Evolutionary conservation across 1,140 invertebrate genomes (phyloP).

Genomic region (Eupristina koningsbergeri): DNA sequence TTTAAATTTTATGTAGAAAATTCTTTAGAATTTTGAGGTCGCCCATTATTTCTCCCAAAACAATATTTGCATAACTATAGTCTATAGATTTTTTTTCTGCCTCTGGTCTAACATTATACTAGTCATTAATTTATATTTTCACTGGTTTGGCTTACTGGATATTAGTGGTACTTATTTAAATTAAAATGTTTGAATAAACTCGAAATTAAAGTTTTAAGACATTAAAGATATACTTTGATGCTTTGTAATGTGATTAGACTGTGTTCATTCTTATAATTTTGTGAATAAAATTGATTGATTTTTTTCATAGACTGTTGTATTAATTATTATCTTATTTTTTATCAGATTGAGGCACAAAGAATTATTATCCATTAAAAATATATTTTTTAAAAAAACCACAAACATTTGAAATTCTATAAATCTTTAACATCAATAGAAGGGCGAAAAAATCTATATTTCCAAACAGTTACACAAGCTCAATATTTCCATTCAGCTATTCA

Average conservation of each 20-base stretch:
- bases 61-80: slow-evolving; percentile 15
- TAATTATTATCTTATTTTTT: no score
- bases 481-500: slow-evolving; percentile 1
- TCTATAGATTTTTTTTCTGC: not conserved
- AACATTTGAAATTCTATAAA: not conserved
- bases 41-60: not conserved
- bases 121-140: not conserved
- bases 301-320: not conserved
- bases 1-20: slow-evolving; percentile 34
- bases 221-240: not conserved
- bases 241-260: not conserved
- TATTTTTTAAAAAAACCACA: not conserved
- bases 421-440: not conserved
- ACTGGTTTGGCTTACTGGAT: not conserved
- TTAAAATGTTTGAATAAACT: not conserved
- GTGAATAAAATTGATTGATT: not conserved
- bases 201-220: not conserved
- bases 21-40: not conserved
- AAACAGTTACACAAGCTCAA: not conserved
- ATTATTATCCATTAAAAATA: not conserved
- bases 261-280: not conserved
- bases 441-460: not conserved
- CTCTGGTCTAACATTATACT: not conserved
- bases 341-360: not conserved
- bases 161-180: not conserved